These are phyloP conservation scores for Conomelus anceps DNA, from an alignment of 2,888 invertebrate species.

Conservation along the genomic window DNA sequence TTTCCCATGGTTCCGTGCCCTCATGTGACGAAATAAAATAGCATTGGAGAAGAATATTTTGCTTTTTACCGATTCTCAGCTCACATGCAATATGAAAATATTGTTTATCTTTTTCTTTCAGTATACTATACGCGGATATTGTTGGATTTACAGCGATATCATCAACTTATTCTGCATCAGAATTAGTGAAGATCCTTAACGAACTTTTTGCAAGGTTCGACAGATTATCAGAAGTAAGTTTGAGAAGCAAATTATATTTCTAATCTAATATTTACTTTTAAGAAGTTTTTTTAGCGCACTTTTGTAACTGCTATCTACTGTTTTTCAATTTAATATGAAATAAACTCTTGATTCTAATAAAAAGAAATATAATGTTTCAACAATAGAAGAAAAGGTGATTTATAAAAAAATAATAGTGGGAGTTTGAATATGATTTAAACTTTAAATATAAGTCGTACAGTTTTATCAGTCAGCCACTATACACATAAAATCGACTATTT, in stretches of 20 bases:
- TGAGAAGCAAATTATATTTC: neutral
- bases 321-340: no score
- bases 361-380: no score
- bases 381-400: no score
- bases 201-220: slow-evolving; percentile 94
- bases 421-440: no score
- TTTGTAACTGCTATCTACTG: no score
- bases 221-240: slow-evolving; percentile 57
- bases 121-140: slow-evolving; percentile 95
- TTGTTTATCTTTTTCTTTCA: slow-evolving; percentile 43
- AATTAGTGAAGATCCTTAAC: slow-evolving; percentile 90
- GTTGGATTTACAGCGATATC: slow-evolving; percentile 96
- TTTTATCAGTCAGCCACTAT: no score
- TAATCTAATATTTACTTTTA: no score
- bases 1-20: neutral
- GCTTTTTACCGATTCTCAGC: neutral
- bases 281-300: no score
- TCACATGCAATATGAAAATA: neutral
- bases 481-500: no score
- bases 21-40: neutral
- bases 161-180: slow-evolving; percentile 90
- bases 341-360: no score
- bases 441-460: no score
- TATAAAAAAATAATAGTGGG: no score
- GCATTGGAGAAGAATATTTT: neutral